These are phyloP conservation scores for Paguma larvata DNA, from an alignment of 2,797 vertebrate species.

Conservation along the genomic window DNA sequence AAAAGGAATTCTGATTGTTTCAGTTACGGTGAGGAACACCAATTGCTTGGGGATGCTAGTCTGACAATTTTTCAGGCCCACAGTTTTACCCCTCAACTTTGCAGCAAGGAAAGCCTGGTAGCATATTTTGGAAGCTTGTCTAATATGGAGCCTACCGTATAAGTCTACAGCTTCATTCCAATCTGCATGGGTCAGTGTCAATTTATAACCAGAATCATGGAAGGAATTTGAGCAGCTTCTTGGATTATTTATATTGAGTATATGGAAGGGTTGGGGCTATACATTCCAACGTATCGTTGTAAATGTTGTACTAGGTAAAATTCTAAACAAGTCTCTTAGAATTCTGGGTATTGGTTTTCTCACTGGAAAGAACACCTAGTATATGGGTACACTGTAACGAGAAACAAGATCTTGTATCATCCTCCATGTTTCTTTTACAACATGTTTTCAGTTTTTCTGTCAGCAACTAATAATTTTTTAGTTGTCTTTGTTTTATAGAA, in stretches of 20 bases:
- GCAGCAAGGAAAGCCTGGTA: conserved; percentile 14
- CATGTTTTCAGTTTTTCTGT: background rate
- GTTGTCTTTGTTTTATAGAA: conserved; percentile 24
- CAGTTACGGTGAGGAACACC: background rate
- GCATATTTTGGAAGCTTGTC: conserved; percentile 46
- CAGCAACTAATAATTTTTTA: background rate
- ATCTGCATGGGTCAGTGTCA: conserved; percentile 63
- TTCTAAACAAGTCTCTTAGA: conserved; percentile 65
- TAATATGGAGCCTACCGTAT: background rate
- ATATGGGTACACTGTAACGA: background rate
- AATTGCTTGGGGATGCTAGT: background rate
- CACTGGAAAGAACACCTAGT: background rate
- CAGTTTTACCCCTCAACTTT: conserved; percentile 18
- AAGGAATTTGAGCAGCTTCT: conserved; percentile 67
- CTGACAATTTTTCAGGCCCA: background rate
- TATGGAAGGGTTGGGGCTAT: conserved; percentile 53
- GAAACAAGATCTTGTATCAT: background rate
- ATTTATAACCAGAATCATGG: conserved; percentile 64
- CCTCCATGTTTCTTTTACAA: background rate
- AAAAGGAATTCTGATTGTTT: conserved; percentile 35
- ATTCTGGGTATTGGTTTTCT: conserved; percentile 27
- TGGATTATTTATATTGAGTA: conserved; percentile 67
- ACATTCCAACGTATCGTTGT: conserved; percentile 61
- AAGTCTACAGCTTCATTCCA: conserved; percentile 67
- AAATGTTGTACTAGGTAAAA: conserved; percentile 60